Conservation (phyloP, 2,888 invertebrate genomes). For the Ganaspis brasiliensis region DNA sequence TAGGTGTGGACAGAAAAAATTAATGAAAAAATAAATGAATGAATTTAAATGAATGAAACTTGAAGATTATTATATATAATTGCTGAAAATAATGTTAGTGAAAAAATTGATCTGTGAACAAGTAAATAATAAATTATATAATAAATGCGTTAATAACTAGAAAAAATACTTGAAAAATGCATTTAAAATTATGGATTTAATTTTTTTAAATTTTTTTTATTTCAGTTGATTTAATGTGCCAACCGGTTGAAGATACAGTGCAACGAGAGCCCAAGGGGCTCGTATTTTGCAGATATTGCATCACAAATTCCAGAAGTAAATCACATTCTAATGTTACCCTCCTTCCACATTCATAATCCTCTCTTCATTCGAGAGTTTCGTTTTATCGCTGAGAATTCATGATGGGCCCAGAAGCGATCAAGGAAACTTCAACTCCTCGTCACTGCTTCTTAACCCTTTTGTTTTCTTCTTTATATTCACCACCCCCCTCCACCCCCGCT, state of each 20-base stretch:
- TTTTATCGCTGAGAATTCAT: conserved; percentile 54
- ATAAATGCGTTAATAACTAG: too few relatives aligned
- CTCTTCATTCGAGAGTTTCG: neutral
- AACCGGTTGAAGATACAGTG: too few relatives aligned
- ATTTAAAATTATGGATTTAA: too few relatives aligned
- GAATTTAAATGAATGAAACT: too few relatives aligned
- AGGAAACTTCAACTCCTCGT: conserved; percentile 13
- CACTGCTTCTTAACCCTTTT: neutral
- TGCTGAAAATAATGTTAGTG: too few relatives aligned
- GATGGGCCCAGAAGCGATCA: neutral
- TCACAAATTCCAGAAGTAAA: conserved; percentile 62
- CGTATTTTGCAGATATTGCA: conserved; percentile 64
- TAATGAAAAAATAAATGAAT: too few relatives aligned
- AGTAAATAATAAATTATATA: too few relatives aligned
- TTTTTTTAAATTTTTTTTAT: neutral
- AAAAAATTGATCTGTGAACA: too few relatives aligned
- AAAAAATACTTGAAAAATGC: too few relatives aligned
- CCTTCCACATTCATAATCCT: conserved; percentile 15
- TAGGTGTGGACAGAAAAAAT: too few relatives aligned
- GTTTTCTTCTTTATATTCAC: neutral
- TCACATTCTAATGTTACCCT: conserved; percentile 58
- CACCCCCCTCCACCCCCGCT: neutral
- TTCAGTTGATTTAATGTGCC: too few relatives aligned
- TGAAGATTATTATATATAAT: too few relatives aligned
- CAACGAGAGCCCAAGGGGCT: conserved; percentile 52